These are phyloP conservation scores for Adelphocoris suturalis DNA, from an alignment of 2,888 invertebrate genomes.

Conservation along the genomic window DNA sequence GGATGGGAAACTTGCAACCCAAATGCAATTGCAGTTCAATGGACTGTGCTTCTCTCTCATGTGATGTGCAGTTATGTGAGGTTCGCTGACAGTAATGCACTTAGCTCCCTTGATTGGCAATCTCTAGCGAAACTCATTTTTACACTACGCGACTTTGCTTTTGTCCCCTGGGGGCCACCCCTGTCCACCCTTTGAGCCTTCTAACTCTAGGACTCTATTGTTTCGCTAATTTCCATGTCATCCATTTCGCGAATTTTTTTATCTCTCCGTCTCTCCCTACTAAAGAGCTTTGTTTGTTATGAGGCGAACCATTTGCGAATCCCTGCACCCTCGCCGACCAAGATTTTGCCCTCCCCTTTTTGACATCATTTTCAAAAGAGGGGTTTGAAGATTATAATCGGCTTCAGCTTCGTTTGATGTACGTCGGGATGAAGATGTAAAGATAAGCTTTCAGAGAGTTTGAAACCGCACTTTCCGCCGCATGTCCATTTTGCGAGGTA, in stretches of 20 bases:
- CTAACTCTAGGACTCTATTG: conserved; percentile 28
- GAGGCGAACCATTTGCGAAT: conserved; percentile 37
- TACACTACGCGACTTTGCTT: conserved; percentile 67
- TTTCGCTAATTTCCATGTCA: conserved; percentile 64
- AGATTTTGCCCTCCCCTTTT: not conserved
- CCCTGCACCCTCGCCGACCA: not conserved
- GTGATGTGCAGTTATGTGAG: conserved; percentile 72
- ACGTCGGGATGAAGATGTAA: conserved; percentile 39
- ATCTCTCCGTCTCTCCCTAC: not conserved
- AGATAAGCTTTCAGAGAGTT: conserved; percentile 64
- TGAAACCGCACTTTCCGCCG: conserved; percentile 44
- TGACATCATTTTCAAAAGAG: conserved; percentile 37
- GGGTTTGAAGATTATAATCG: conserved; percentile 56
- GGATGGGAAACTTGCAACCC: conserved; percentile 29
- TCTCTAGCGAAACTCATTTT: conserved; percentile 70
- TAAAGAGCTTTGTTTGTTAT: conserved; percentile 67
- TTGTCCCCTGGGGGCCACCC: conserved; percentile 34
- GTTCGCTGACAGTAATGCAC: conserved; percentile 66
- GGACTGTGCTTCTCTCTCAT: conserved; percentile 54
- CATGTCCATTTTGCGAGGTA: not conserved
- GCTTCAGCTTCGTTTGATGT: conserved; percentile 67
- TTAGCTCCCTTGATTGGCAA: conserved; percentile 69
- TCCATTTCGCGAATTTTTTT: conserved; percentile 63
- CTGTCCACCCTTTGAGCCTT: conserved; percentile 24
- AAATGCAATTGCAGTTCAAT: conserved; percentile 72